Evolutionary conservation across 2,113 vertebrate genomes (phyloP).

Genomic region (Hippocampus abdominalis): DNA sequence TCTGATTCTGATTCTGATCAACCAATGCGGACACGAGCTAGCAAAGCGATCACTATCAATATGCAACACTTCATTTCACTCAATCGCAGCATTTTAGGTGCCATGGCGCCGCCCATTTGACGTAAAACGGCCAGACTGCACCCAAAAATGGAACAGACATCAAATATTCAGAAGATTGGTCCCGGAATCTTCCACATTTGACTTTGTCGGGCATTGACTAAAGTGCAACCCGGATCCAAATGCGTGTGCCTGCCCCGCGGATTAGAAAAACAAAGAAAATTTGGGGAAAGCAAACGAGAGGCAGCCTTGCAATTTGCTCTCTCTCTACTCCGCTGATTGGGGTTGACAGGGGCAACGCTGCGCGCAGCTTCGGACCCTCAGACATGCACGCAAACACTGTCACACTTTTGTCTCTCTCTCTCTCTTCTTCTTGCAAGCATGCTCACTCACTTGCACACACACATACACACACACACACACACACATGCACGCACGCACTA

Average conservation of each 20-base stretch:
- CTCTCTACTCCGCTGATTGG: slow-evolving; percentile 71
- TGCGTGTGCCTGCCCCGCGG: slow-evolving; percentile 32
- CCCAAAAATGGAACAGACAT: not conserved
- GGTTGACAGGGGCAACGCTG: slow-evolving; percentile 72
- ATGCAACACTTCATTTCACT: not conserved
- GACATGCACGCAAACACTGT: slow-evolving; percentile 22
- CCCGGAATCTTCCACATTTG: not conserved
- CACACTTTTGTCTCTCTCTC: not conserved
- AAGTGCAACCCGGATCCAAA: slow-evolving; percentile 11
- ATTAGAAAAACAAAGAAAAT: slow-evolving; percentile 64
- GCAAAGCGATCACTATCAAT: not conserved
- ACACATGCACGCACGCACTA: slow-evolving; percentile 32
- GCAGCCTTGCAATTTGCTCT: slow-evolving; percentile 69
- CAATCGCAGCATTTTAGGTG: not conserved
- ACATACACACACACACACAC: slow-evolving; percentile 4
- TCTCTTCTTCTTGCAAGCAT: not conserved
- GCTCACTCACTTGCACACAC: not conserved
- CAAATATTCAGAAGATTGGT: not conserved
- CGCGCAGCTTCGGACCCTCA: slow-evolving; percentile 30
- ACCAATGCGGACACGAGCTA: too few relatives aligned
- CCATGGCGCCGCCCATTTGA: too few relatives aligned
- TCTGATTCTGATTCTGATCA: too few relatives aligned
- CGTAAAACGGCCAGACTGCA: not conserved
- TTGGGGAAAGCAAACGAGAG: slow-evolving; percentile 65
- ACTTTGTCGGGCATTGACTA: not conserved